A percentile compares a stretch with the other conserved stretches of the same genome.
Evolutionary conservation across 1,140 invertebrate species (phyloP).

Genomic region (Oreohelix idahoensis): DNA sequence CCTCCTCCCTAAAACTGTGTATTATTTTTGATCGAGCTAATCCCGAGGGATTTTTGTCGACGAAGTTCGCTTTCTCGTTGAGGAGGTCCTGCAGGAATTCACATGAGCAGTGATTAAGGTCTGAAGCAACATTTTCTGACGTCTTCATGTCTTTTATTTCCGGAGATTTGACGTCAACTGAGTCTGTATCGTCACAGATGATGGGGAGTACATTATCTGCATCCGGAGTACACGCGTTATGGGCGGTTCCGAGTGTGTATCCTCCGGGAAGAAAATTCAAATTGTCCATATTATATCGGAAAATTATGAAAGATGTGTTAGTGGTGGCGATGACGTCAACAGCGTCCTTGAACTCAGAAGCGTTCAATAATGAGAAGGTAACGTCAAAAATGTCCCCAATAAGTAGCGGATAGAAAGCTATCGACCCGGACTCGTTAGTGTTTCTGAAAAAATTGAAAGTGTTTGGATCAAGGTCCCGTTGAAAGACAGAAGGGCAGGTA

Average conservation of each 20-base stretch:
- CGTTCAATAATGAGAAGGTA: neutral
- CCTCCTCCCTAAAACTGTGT: neutral
- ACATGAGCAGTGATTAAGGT: neutral
- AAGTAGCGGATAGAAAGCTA: neutral
- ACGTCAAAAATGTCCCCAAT: slow-evolving; percentile 17
- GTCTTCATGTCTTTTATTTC: neutral
- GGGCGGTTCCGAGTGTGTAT: neutral
- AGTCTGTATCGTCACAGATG: neutral
- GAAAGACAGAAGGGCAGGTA: slow-evolving; percentile 39
- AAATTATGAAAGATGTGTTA: slow-evolving; percentile 41
- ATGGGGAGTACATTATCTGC: neutral
- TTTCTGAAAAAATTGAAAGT: slow-evolving; percentile 3
- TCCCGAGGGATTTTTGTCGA: neutral
- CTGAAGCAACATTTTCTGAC: neutral
- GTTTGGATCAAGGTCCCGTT: neutral
- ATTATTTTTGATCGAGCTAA: neutral
- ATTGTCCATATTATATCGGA: slow-evolving; percentile 23
- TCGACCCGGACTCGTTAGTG: neutral
- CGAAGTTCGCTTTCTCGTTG: neutral
- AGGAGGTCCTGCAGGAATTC: neutral
- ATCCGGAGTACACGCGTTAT: slow-evolving; percentile 13
- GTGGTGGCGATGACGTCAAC: slow-evolving; percentile 30
- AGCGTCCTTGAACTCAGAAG: neutral
- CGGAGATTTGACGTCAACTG: neutral
- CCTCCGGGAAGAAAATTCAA: slow-evolving; percentile 30